Percentiles rank a stretch among this genome's conserved stretches.
Evolutionary conservation across 2,113 vertebrate genomes (phyloP).

Genomic region (Nothoprocta perdicaria): DNA sequence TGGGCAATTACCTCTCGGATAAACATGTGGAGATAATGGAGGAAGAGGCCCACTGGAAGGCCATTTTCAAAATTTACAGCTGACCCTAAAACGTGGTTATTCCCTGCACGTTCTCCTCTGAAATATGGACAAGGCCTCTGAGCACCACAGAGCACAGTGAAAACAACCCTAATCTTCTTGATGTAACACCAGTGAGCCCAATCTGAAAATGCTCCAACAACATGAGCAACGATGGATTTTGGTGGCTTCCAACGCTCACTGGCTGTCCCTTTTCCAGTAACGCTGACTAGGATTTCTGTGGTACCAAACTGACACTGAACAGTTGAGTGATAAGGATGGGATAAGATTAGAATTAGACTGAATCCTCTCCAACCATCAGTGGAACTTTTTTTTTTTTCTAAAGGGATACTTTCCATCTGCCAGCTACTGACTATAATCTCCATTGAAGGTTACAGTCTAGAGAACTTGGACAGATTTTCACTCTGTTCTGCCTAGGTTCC

Average conservation of each 20-base stretch:
- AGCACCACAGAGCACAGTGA: background rate
- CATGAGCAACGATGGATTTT: background rate
- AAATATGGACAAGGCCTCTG: background rate
- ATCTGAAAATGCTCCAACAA: background rate
- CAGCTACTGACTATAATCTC: constrained; percentile 9
- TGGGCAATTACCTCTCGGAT: background rate
- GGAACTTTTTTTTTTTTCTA: background rate
- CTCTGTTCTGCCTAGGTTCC: constrained; percentile 23
- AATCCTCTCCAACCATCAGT: background rate
- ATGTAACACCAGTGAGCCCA: background rate
- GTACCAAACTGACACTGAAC: background rate
- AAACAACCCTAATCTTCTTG: background rate
- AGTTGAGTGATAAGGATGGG: rapidly evolving
- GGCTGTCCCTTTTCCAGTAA: background rate
- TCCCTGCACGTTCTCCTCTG: background rate
- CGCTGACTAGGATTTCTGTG: background rate
- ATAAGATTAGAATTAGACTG: background rate
- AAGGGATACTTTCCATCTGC: background rate
- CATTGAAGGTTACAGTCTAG: constrained; percentile 3
- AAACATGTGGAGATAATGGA: background rate
- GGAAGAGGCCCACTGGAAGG: background rate
- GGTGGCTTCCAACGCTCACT: background rate
- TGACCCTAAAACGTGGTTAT: background rate
- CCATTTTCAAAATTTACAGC: background rate
- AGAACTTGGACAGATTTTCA: constrained; percentile 14